phyloP scores from a whole-genome alignment of 2,888 invertebrate species.

The Smittia aterrima region DNA sequence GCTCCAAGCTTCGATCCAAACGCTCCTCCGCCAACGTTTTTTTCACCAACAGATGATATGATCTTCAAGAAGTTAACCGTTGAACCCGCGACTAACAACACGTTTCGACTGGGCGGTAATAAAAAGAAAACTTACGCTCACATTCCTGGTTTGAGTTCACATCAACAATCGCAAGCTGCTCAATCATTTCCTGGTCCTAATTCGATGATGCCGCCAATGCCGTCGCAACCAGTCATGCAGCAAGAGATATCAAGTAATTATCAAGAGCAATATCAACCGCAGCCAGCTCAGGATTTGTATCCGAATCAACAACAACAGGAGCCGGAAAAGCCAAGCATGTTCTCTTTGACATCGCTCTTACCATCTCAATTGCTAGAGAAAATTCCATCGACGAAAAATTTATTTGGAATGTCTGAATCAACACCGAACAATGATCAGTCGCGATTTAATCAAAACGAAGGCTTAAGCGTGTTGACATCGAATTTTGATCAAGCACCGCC shows the following conservation, averaged over 20 bases:
- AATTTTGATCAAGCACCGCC: conserved; percentile 2
- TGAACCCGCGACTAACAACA: conserved; percentile 50
- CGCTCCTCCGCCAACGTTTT: conserved; percentile 48
- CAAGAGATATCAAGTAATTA: not conserved
- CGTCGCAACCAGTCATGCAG: conserved; percentile 1
- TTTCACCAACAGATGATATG: conserved; percentile 48
- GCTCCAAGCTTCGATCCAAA: conserved; percentile 35
- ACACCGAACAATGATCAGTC: not conserved
- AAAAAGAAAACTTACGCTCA: conserved; percentile 73
- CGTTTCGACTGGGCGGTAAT: conserved; percentile 66
- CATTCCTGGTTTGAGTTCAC: conserved; percentile 66
- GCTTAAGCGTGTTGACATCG: not conserved
- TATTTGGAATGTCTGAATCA: not conserved
- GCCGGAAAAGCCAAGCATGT: conserved; percentile 19
- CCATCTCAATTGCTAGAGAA: conserved; percentile 35
- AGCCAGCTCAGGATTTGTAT: not conserved
- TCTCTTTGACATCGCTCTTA: conserved; percentile 30
- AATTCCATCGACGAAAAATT: conserved; percentile 31
- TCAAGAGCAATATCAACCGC: not conserved
- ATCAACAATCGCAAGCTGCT: not conserved
- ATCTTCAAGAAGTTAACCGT: conserved; percentile 35
- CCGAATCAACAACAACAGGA: not conserved
- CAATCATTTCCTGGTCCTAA: not conserved
- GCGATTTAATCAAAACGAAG: not conserved
- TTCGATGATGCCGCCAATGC: conserved; percentile 14